phyloP scores from a whole-genome alignment of 2,113 vertebrate genomes.

The Charadrius vociferus region DNA sequence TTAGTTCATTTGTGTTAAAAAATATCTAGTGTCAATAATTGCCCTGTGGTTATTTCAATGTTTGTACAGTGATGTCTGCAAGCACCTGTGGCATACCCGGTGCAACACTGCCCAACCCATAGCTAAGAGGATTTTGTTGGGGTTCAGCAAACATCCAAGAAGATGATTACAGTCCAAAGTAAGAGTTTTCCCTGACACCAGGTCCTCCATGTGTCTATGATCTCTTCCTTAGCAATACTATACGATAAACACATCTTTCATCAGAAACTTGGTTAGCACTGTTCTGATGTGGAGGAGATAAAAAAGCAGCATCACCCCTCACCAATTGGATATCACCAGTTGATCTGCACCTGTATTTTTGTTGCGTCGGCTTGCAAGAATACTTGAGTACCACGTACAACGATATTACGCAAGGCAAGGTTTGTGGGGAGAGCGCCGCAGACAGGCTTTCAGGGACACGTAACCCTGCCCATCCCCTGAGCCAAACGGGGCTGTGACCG shows the following conservation, averaged over 20 bases:
- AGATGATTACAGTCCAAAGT: neutral
- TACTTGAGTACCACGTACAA: neutral
- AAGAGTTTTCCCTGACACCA: neutral
- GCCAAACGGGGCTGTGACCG: neutral
- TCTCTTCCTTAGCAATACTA: neutral
- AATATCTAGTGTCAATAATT: neutral
- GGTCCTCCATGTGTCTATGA: neutral
- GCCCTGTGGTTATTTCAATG: neutral
- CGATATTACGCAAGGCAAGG: neutral
- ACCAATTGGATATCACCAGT: neutral
- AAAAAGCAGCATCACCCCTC: neutral
- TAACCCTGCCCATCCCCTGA: neutral
- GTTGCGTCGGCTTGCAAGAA: neutral
- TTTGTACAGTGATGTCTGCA: neutral
- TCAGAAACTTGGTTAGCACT: neutral
- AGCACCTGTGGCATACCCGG: neutral
- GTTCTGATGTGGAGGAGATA: neutral
- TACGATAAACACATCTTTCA: neutral
- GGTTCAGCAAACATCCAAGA: neutral
- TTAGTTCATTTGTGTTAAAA: neutral
- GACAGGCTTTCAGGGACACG: neutral
- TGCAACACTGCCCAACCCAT: neutral
- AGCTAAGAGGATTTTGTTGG: neutral
- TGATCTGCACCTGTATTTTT: neutral
- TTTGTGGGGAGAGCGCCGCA: neutral